Evolutionary conservation across 2,113 vertebrate species (phyloP), one percentile per base, ranked within the genome.

Genomic region (Daboia siamensis): DNA sequence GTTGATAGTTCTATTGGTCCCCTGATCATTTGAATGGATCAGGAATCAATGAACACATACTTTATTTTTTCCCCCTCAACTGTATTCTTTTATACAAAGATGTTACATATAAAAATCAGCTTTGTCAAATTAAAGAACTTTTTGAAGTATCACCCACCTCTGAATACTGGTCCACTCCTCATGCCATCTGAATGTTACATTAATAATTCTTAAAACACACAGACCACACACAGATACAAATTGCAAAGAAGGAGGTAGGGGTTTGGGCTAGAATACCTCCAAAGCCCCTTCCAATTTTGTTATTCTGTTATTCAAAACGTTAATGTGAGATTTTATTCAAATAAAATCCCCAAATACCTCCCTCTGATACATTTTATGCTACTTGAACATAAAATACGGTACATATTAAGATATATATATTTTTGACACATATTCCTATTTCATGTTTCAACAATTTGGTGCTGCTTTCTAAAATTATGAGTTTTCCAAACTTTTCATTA

Each of bases 401-500:
- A 20, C 11, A 7, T 0, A 5, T 39, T 2, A 39, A 74, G 69
- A 39, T 39, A 80, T 88, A 26, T 39, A 39, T n/a, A n/a, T n/a
- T 11, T 24, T 9, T 1, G 15, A 39, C 11, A 33, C 39, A 26
- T 12, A 26, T 48, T 2, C 29, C 33, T 0, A 3, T 46, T 69
- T 91, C 44, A 85, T 44, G 52, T 86, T 59, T 44, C 51, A 33
- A 80, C 54, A 92, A 92, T 74, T 87, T 1, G 54, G 94, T 95
- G 89, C 93, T 96, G 90, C 46, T 26, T 91, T 95, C 88, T 95
- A 93, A 48, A 95, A 64, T 23, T 23, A 61, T 46, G 90, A 93
- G 44, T 94, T 96, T 95, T 80, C 84, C 90, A 95, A 97, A 98
- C 95, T 97, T 98, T 95, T 39, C 87, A 64, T 39, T 86, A 64